phyloP scores from a whole-genome alignment of 1,140 invertebrate genomes.

The Nasonia giraulti region DNA sequence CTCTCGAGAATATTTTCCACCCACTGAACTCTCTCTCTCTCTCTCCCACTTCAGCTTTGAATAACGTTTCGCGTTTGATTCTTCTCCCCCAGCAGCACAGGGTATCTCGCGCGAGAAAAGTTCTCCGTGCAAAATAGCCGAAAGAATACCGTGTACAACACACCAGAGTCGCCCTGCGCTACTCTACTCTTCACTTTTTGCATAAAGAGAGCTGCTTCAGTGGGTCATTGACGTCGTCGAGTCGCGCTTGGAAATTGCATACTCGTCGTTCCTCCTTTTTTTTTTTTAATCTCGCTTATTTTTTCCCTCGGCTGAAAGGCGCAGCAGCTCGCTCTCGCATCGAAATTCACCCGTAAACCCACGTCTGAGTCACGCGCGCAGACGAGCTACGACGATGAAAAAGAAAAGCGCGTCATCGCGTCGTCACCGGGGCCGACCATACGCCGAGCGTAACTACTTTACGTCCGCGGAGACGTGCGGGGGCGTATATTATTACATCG shows the following conservation, averaged over 20 bases:
- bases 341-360: no score
- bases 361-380: no score
- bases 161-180: no score
- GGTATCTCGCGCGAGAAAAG: background rate
- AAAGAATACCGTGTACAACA: background rate
- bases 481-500: conserved; percentile 3
- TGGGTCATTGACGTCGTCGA: background rate
- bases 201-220: background rate
- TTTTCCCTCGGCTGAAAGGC: no score
- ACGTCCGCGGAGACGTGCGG: background rate
- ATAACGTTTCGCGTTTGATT: no score
- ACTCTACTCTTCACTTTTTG: no score
- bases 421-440: background rate
- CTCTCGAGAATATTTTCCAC: conserved; percentile 20
- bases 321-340: no score
- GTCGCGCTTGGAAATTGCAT: no score
- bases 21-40: background rate
- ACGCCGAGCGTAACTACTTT: conserved; percentile 36
- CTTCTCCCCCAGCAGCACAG: background rate
- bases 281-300: no score
- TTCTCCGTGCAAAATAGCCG: conserved; percentile 11
- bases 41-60: background rate
- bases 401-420: background rate
- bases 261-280: no score
- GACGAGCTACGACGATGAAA: background rate